Evolutionary conservation across 2,113 vertebrate genomes (phyloP).

Genomic region (Neodontobutis hainanensis): DNA sequence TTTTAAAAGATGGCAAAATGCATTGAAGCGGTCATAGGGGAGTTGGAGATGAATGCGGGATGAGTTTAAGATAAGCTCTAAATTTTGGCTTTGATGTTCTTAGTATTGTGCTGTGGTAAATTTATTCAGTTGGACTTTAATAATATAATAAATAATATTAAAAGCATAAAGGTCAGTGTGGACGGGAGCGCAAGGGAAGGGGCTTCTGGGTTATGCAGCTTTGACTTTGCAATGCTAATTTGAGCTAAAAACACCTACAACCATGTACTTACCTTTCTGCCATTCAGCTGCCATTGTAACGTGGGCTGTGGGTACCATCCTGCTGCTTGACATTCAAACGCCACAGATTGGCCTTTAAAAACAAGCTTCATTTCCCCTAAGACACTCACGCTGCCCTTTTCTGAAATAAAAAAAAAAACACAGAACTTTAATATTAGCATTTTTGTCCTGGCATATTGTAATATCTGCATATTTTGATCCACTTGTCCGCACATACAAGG

Average conservation of each 20-base stretch:
- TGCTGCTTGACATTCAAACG: slow-evolving; percentile 80
- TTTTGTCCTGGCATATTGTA: background rate
- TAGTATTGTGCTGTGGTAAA: too few relatives aligned
- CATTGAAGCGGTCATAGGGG: too few relatives aligned
- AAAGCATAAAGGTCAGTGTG: too few relatives aligned
- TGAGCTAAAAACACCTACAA: background rate
- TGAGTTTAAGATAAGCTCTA: too few relatives aligned
- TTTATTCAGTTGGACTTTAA: too few relatives aligned
- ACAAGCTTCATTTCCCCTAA: slow-evolving; percentile 67
- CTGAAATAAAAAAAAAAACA: slow-evolving; percentile 67
- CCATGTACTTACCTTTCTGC: slow-evolving; percentile 55
- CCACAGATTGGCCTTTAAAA: slow-evolving; percentile 68
- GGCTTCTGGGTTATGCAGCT: too few relatives aligned
- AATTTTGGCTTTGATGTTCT: too few relatives aligned
- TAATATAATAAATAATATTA: too few relatives aligned
- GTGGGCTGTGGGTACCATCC: slow-evolving; percentile 83
- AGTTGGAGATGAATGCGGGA: too few relatives aligned
- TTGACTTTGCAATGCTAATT: too few relatives aligned
- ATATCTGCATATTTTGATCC: slow-evolving; percentile 5
- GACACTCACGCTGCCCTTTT: slow-evolving; percentile 81
- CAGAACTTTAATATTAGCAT: background rate
- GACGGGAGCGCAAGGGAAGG: too few relatives aligned
- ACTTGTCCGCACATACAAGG: background rate
- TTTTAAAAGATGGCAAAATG: too few relatives aligned
- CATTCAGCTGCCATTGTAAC: slow-evolving; percentile 81